Percentiles rank a stretch among this genome's conserved stretches.
phyloP scores from a whole-genome alignment of 2,797 vertebrate genomes.

The Enteromius anoplus region DNA sequence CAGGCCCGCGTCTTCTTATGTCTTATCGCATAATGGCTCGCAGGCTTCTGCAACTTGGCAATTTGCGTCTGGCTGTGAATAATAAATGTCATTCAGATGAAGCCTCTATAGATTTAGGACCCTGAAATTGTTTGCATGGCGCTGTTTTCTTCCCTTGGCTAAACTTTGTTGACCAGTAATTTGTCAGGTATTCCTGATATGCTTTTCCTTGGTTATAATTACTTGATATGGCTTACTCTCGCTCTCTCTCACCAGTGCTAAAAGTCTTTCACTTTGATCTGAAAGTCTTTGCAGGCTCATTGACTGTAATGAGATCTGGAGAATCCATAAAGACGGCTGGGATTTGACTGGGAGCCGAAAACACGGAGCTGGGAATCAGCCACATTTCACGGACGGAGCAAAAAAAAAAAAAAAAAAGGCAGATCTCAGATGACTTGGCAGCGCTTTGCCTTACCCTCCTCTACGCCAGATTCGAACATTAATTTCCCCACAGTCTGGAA shows the following conservation, averaged over 20 bases:
- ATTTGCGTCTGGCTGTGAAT: constrained; percentile 57
- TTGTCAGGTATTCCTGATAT: constrained; percentile 62
- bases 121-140: constrained; percentile 30
- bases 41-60: constrained; percentile 63
- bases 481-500: constrained; percentile 80
- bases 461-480: constrained; percentile 69
- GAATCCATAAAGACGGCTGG: constrained; percentile 78
- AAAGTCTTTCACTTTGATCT: constrained; percentile 80
- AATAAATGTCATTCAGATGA: constrained; percentile 67
- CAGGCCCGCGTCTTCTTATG: constrained; percentile 67
- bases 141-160: constrained; percentile 9
- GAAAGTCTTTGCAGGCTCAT: constrained; percentile 79
- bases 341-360: constrained; percentile 77
- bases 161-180: constrained; percentile 59
- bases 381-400: constrained; percentile 70
- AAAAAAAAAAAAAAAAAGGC: constrained; percentile 75
- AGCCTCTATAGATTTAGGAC: constrained; percentile 66
- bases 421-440: constrained; percentile 80
- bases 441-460: constrained; percentile 69
- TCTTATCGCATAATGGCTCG: constrained; percentile 60
- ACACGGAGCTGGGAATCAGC: constrained; percentile 73
- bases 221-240: constrained; percentile 61
- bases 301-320: constrained; percentile 82
- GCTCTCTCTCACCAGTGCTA: constrained; percentile 61
- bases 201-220: constrained; percentile 63